Evolutionary conservation across 2,113 vertebrate species (phyloP), one percentile per base, ranked within the genome.

Genomic region (Trogon melanurus): DNA sequence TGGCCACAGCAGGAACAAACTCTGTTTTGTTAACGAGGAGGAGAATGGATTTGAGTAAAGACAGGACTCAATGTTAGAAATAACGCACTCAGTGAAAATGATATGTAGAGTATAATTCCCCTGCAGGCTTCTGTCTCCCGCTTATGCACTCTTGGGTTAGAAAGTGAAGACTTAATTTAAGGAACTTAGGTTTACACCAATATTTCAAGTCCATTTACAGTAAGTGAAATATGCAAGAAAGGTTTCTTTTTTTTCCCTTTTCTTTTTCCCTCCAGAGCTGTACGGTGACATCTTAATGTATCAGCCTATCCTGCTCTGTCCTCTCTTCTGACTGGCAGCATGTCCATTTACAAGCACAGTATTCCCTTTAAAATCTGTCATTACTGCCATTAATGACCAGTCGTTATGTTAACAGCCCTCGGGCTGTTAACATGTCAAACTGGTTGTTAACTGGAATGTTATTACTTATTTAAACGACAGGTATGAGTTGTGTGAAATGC

Each of bases 341-440:
- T 89, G 92, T 96, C 97, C 94, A 95, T 97, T 97, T 97, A 71
- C 95, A 93, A 94, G 88, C 69, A 83, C 85, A 76, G 87, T 95
- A 79, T 97, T 95, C 97, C 93, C 94, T 98, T 91, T 97, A 91
- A 96, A 98, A 96, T 97, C 93, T 89, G 91, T 96, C 97, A 97
- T 97, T 97, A 97, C 94, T 86, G 82, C 91, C 83, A 97, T 95
- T 97, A 98, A 98, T 97, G 91, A 93, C 95, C 93, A 95, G 97
- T 97, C 96, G 95, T 98, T 98, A 97, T 86, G 93, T 97, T 97
- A 97, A 97, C 94, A 97, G 85, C 94, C 94, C 80, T 8, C 11
- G 54, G 93, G 93, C 91, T 97, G 97, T 97, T 98, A 97, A 97
- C 93, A 83, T 95, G 97, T 97, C 96, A 96, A 91, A 94, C 93